These are phyloP conservation scores for Xenops minutus DNA, from an alignment of 2,797 vertebrate species.

Conservation along the genomic window DNA sequence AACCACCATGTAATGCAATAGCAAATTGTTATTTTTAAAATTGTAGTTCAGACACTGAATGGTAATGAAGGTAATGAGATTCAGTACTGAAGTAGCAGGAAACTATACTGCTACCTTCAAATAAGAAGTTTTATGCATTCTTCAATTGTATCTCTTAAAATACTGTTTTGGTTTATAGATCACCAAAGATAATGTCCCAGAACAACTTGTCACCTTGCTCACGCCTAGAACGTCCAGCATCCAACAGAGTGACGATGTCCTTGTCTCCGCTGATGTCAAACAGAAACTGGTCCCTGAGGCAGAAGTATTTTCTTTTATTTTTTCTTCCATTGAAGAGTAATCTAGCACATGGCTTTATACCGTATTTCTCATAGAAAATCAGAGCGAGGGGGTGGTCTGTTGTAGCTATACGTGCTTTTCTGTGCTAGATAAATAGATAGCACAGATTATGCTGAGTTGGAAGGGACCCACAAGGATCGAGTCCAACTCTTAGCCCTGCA, in stretches of 20 bases:
- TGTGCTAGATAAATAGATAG: neutral
- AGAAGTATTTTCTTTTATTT: conserved; percentile 18
- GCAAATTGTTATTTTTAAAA: neutral
- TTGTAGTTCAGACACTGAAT: neutral
- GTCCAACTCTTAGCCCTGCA: neutral
- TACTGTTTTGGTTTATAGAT: conserved; percentile 6
- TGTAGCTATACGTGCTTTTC: neutral
- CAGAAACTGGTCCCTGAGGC: neutral
- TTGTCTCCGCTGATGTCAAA: conserved; percentile 41
- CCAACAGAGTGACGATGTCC: conserved; percentile 15
- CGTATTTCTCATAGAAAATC: neutral
- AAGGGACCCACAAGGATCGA: neutral
- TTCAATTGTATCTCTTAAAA: neutral
- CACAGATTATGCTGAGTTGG: neutral
- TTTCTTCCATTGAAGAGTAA: neutral
- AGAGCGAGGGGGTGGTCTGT: neutral
- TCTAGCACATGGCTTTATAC: neutral
- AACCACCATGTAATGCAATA: neutral
- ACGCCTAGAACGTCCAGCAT: conserved; percentile 16
- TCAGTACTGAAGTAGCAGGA: neutral
- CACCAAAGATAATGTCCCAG: conserved; percentile 47
- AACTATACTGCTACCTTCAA: neutral
- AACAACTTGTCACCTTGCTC: conserved; percentile 41
- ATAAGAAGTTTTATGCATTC: neutral
- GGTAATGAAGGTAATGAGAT: neutral